These are phyloP conservation scores for Meliscaeva auricollis DNA, from an alignment of 2,888 invertebrate genomes.

Conservation along the genomic window DNA sequence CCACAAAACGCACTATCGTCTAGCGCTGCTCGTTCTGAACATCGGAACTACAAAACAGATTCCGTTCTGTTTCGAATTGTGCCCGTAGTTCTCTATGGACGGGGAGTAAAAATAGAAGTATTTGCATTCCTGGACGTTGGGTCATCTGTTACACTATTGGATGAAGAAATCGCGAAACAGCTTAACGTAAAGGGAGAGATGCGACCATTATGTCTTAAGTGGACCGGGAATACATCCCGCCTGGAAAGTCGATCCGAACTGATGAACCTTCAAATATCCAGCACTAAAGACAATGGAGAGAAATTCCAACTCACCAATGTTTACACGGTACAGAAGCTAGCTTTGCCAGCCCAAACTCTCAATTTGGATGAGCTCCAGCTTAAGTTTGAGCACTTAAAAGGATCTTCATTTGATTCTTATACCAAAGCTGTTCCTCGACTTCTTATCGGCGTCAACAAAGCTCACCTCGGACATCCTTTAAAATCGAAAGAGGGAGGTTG, in stretches of 20 bases:
- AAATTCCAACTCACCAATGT: not conserved
- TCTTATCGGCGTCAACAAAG: no score
- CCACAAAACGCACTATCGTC: not conserved
- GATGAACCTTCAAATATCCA: constrained; percentile 12
- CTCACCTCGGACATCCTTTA: no score
- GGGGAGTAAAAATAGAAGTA: not conserved
- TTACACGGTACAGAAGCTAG: not conserved
- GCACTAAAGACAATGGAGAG: not conserved
- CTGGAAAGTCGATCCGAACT: not conserved
- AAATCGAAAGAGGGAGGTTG: no score
- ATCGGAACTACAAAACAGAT: not conserved
- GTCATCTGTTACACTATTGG: no score
- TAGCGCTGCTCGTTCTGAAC: no score
- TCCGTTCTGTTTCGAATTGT: not conserved
- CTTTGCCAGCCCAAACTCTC: not conserved
- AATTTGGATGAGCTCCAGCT: not conserved
- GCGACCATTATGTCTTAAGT: not conserved
- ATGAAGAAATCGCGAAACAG: not conserved
- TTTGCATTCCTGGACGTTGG: no score
- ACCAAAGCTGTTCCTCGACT: not conserved
- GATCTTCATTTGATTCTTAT: not conserved
- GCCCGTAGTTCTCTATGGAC: not conserved
- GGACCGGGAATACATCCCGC: not conserved
- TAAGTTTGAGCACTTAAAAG: not conserved
- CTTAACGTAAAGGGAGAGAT: not conserved